Evolutionary conservation across 1,140 invertebrate species (phyloP).

Genomic region (Agrilus planipennis): DNA sequence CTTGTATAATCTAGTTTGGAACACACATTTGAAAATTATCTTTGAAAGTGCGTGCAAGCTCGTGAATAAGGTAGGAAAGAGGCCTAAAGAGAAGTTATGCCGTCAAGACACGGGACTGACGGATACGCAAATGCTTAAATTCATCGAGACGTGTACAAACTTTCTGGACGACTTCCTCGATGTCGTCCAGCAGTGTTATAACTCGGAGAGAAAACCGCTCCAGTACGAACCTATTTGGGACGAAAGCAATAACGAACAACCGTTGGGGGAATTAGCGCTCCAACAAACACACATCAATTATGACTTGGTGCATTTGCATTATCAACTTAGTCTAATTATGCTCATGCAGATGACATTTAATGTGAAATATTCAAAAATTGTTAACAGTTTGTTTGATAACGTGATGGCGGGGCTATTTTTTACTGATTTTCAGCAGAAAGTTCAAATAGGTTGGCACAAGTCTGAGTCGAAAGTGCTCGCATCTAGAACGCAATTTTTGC

Average conservation of each 20-base stretch:
- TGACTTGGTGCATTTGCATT: constrained; percentile 65
- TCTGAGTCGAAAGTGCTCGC: constrained; percentile 20
- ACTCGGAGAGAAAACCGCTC: constrained; percentile 41
- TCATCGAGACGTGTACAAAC: constrained; percentile 53
- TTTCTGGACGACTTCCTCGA: constrained; percentile 69
- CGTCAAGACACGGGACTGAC: constrained; percentile 62
- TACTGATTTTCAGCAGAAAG: constrained; percentile 23
- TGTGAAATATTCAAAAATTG: constrained; percentile 58
- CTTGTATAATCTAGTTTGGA: constrained; percentile 75
- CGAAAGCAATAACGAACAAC: constrained; percentile 43
- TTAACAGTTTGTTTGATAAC: constrained; percentile 66
- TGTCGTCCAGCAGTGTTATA: constrained; percentile 37
- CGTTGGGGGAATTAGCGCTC: constrained; percentile 64
- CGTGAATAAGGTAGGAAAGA: constrained; percentile 79
- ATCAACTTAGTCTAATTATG: constrained; percentile 60
- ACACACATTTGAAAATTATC: constrained; percentile 63
- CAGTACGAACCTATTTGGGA: constrained; percentile 54
- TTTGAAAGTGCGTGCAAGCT: constrained; percentile 63
- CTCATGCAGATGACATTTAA: constrained; percentile 69
- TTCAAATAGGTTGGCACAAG: constrained; percentile 21
- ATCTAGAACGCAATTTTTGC: constrained; percentile 49
- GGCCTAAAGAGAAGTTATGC: constrained; percentile 73
- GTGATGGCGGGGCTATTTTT: constrained; percentile 39
- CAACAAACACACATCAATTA: constrained; percentile 61
- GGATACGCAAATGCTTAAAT: constrained; percentile 51